Conservation (phyloP, 1,140 invertebrate genomes). For the Microplitis demolitor region DNA sequence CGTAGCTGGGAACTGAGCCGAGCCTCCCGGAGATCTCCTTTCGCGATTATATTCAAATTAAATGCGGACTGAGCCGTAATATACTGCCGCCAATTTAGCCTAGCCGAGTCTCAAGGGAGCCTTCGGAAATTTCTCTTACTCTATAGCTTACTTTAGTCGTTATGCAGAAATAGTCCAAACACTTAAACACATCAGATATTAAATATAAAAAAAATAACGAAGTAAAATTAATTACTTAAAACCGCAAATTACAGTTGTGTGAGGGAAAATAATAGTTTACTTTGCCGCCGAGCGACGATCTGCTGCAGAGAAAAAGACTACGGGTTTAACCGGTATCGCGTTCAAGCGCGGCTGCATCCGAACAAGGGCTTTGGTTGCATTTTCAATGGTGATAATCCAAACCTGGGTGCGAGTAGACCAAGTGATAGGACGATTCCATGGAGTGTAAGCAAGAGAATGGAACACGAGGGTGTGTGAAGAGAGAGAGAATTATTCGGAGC, state of each 20-base stretch:
- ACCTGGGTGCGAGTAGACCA: neutral
- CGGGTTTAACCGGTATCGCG: constrained; percentile 50
- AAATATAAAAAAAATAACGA: too few species aligned
- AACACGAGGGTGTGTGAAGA: constrained; percentile 16
- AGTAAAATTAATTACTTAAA: too few species aligned
- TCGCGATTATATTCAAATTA: constrained; percentile 63
- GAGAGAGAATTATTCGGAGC: constrained; percentile 31
- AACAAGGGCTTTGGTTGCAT: constrained; percentile 55
- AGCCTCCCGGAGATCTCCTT: constrained; percentile 53
- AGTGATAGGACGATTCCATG: too few species aligned
- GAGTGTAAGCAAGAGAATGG: constrained; percentile 1
- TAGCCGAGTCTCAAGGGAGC: constrained; percentile 35
- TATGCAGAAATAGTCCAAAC: neutral
- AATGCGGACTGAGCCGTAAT: constrained; percentile 60
- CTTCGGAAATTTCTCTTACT: neutral
- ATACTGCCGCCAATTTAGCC: constrained; percentile 62
- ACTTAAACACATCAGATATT: too few species aligned
- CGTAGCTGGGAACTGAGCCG: constrained; percentile 46
- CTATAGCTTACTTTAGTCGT: neutral
- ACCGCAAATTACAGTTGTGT: too few species aligned
- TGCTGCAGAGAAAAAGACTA: constrained; percentile 32
- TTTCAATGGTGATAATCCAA: constrained; percentile 54
- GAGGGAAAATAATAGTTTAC: too few species aligned
- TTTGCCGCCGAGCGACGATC: too few species aligned
- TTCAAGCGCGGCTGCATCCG: constrained; percentile 54